Evolutionary conservation across 2,888 invertebrate genomes (phyloP).

Genomic region (Esperia sulphurella): DNA sequence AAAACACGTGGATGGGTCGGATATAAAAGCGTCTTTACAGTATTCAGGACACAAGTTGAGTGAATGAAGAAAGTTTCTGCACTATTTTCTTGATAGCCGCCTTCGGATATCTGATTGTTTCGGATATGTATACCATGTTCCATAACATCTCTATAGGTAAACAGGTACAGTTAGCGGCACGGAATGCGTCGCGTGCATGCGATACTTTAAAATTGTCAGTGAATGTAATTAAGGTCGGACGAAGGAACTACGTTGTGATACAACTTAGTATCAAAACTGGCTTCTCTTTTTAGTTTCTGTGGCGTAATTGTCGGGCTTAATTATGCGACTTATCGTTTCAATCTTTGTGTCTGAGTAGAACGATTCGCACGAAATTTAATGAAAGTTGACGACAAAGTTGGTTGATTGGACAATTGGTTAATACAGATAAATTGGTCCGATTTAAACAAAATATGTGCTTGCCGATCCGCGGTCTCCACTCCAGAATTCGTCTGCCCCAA

Average conservation of each 20-base stretch:
- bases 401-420: too few species aligned
- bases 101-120: too few species aligned
- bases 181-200: slow-evolving; percentile 24
- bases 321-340: background rate
- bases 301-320: background rate
- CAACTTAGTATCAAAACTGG: background rate
- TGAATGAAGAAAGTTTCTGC: too few species aligned
- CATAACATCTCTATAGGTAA: slow-evolving; percentile 7
- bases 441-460: too few species aligned
- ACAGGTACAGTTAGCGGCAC: slow-evolving; percentile 17
- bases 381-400: background rate
- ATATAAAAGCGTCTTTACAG: too few species aligned
- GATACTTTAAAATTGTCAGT: slow-evolving; percentile 15
- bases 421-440: too few species aligned
- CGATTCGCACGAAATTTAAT: background rate
- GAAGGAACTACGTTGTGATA: slow-evolving; percentile 1
- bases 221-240: slow-evolving; percentile 7
- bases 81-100: too few species aligned
- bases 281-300: background rate
- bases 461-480: too few species aligned
- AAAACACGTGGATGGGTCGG: too few species aligned
- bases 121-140: background rate
- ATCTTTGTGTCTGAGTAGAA: background rate
- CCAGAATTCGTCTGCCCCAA: too few species aligned
- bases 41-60: too few species aligned